Base-by-base conservation (phyloP, 2,888 invertebrate species). In the Apamea sordens region DNA sequence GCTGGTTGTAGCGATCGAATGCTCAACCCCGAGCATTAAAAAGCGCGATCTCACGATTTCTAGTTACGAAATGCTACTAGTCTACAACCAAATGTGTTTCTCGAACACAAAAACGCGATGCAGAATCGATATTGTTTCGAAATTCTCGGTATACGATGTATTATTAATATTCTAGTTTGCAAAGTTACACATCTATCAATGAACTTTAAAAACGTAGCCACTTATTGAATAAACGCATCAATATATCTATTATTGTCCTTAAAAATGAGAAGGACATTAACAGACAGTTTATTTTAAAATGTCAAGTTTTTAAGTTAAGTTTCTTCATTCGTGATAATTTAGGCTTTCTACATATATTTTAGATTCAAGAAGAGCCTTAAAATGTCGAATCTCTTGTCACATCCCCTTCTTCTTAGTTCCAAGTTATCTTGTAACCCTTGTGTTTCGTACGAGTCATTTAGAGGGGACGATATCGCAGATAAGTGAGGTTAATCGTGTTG, bases 401-500 rank as follows among this genome's bases (percentile, higher is more conserved):
- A 67, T 83, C 74, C 24, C 4, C 73, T 41, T 28, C 59, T 80
- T 85, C 80, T 80, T 70, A 44, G 69, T 41, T 83, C 73, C 53
- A 73, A 68, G 83, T 77, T 63, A 76, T 76, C 63, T 61, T 53
- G 61, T 74, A 80, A 86, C 86, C 85, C 85, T 83, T 86, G 83
- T 85, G 86, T 85, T 85, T 85, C 77, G 88, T 88, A 89, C 86
- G 89, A 85, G 83, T 79, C 86, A 88, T 86, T 88, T 85, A 89
- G 80, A 81, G 81, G 89, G 88, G 86, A 79, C 63, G 70, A 79
- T 83, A 83, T 87, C 81, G 68, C 79, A 80, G 86, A 89, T 89
- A 88, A 88, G 86, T 85, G 86, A 82, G 85, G 86, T 86, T 88
- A 88, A 88, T 89, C 89, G 83, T 76, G 73, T 89, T 86, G 86